These are phyloP conservation scores for Gambelia wislizenii DNA, from an alignment of 2,797 vertebrate species.

Conservation along the genomic window DNA sequence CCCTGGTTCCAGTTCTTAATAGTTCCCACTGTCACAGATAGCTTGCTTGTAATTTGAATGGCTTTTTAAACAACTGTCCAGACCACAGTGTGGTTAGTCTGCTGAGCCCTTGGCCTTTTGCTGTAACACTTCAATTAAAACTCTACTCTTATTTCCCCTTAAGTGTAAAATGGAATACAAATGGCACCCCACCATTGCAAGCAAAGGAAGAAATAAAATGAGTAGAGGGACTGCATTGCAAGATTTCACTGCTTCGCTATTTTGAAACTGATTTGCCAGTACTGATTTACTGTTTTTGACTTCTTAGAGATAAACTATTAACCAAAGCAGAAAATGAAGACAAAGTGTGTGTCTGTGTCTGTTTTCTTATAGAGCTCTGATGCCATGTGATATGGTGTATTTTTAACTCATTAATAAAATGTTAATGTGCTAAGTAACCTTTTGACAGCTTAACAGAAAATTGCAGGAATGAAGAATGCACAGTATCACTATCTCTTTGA, in stretches of 20 bases:
- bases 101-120: slow-evolving; percentile 5
- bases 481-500: background rate
- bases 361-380: background rate
- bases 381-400: background rate
- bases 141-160: background rate
- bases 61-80: background rate
- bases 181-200: background rate
- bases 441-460: background rate
- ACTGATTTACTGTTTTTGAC: background rate
- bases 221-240: background rate
- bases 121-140: slow-evolving; percentile 9
- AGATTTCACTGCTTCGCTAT: background rate
- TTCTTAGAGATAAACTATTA: background rate
- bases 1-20: background rate
- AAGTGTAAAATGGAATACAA: background rate
- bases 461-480: background rate
- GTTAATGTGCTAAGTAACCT: background rate
- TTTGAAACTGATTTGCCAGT: too few species aligned
- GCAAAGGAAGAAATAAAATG: background rate
- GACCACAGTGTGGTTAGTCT: background rate
- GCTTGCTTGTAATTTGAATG: background rate
- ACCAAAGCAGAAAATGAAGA: background rate
- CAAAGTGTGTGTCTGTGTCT: background rate
- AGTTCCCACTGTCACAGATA: background rate
- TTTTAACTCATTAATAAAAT: background rate